A percentile compares a stretch with the other conserved stretches of the same genome.
Evolutionary conservation across 2,888 invertebrate genomes (phyloP).

Genomic region (Lasioglossum zephyrum): DNA sequence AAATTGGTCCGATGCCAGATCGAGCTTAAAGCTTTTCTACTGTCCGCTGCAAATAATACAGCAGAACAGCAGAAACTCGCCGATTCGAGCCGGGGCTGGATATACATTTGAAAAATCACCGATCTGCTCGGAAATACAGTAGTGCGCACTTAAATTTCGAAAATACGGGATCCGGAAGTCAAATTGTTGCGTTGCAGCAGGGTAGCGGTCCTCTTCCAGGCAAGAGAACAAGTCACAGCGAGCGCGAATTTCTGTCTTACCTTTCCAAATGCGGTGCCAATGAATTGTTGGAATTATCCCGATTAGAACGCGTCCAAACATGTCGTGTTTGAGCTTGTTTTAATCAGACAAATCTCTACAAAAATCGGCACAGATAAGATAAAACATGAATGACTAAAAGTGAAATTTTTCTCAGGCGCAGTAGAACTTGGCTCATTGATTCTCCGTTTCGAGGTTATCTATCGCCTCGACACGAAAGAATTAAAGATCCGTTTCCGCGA

Average conservation of each 20-base stretch:
- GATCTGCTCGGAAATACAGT: constrained; percentile 56
- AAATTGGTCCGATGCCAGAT: constrained; percentile 72
- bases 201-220: not conserved
- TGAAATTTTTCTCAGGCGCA: not conserved
- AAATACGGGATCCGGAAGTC: not conserved
- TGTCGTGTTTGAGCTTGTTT: not conserved
- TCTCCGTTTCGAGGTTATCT: not conserved
- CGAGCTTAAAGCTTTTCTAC: constrained; percentile 70
- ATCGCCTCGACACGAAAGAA: not conserved
- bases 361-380: not conserved
- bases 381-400: not conserved
- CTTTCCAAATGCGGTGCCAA: not conserved
- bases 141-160: not conserved
- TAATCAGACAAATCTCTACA: not conserved
- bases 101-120: constrained; percentile 60
- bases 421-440: not conserved
- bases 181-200: not conserved
- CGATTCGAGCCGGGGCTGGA: constrained; percentile 34
- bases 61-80: constrained; percentile 45
- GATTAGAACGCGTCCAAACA: not conserved
- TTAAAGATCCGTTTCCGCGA: not conserved
- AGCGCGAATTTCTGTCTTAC: not conserved
- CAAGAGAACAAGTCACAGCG: not conserved
- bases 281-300: not conserved
- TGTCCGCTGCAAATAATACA: constrained; percentile 62